Conservation (phyloP, 2,113 vertebrate genomes). For the Monopterus albus region DNA sequence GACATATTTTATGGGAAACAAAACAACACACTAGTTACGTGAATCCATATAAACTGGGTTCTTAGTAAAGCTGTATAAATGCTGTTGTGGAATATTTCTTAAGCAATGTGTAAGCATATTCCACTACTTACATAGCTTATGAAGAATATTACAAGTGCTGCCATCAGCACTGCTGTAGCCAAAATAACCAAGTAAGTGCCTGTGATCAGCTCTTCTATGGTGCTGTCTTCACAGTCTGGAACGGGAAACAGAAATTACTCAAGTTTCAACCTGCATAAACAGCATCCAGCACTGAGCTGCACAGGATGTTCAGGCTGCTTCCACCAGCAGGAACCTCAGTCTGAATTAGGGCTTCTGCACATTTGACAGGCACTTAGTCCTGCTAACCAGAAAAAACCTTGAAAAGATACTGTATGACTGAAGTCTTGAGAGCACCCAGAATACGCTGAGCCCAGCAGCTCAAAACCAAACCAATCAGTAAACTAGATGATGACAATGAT, state of each 20-base stretch:
- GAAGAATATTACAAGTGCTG: slow-evolving; percentile 48
- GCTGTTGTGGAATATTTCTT: neutral
- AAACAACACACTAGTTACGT: neutral
- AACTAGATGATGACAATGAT: too few relatives aligned
- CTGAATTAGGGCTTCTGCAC: too few relatives aligned
- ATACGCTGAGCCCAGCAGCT: too few relatives aligned
- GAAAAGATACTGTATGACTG: too few relatives aligned
- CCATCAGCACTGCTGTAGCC: slow-evolving; percentile 46
- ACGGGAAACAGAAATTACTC: neutral
- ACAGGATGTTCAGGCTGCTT: too few relatives aligned
- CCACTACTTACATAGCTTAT: slow-evolving; percentile 78
- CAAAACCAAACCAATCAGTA: too few relatives aligned
- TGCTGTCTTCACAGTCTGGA: slow-evolving; percentile 38
- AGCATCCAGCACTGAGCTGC: neutral
- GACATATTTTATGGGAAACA: neutral
- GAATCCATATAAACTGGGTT: neutral
- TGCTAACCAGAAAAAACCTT: too few relatives aligned
- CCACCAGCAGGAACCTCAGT: too few relatives aligned
- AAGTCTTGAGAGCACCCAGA: too few relatives aligned
- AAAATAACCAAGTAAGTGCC: slow-evolving; percentile 37
- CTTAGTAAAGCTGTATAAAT: neutral
- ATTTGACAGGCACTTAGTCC: too few relatives aligned
- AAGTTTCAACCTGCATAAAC: neutral
- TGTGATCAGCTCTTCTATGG: neutral
- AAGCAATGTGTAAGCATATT: neutral